Evolutionary conservation across 2,888 invertebrate species (phyloP), one percentile per base, ranked within the genome.

Genomic region (Tetragonisca angustula): DNA sequence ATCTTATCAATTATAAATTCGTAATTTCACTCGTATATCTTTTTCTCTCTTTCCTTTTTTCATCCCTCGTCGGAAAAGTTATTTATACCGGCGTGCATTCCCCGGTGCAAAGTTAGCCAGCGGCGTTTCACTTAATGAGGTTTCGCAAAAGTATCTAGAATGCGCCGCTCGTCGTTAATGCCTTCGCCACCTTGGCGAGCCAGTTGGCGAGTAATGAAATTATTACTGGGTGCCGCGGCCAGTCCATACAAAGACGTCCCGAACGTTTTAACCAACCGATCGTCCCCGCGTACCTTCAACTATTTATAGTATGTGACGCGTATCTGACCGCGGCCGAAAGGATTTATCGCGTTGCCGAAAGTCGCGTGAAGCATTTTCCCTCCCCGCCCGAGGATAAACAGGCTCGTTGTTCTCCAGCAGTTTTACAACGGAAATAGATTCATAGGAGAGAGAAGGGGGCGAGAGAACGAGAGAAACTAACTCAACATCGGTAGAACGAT

Each of bases 341-440:
- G 87, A 88, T 88, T 88, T 87, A 88, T 88, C 87, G 79, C 81
- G 79, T 76, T 88, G 88, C 85, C 89, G 88, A 88, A 88, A 88
- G 88, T 86, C 62, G 68, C 88, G 88, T 68, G 83, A 88, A 85
- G 83, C 83, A 87, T 88, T 87, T 59, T 78, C 5, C 43, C 43
- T 19, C 52, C 52, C 56, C 56, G 21, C 9, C n/a, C 81, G 88
- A 64, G 88, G 88, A 86, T 88, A 88, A 87, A 88, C 88, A 88
- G 83, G 68, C 76, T 72, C 89, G 80, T 85, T 88, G 86, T 88
- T 85, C 85, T 78, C 79, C 78, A 76, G 69, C 76, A 78, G 50
- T 88, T 87, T 88, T 80, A 54, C 69, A 56, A 81, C 65, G 75
- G 75, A 85, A 83, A 88, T 88, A 86, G 82, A 76, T 61, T n/a